Evolutionary conservation across 2,113 vertebrate genomes (phyloP), one percentile per base, ranked within the genome.

Genomic region (Sinocyclocheilus grahami): DNA sequence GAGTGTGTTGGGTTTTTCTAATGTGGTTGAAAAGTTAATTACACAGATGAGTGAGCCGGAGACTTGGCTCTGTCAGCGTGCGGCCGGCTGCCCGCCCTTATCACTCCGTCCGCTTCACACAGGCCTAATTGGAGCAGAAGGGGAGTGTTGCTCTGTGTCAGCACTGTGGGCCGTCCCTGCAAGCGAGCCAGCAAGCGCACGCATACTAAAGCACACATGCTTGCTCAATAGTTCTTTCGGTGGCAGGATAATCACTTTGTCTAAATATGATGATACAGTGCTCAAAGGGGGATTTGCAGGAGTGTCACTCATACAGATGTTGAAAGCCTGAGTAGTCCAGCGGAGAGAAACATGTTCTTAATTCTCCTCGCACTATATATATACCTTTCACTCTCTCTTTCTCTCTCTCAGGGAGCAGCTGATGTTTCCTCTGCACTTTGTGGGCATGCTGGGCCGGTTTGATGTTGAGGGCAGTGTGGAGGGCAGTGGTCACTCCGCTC

Each of bases 361-460:
- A 27, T 46, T 79, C 55, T 62, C 5, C 75, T 30, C 10, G 14
- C 7, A 14, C 11, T 6, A 16, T 14, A 7, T 67, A 48, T 12
- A 48, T 48, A 48, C n/a, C 62, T 48, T 76, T 48, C 11, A 18
- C 7, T 58, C n/a, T 22, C 10, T 20, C 9, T 55, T 4, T 74
- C 1, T 63, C 20, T 13, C 3, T 80, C 55, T 53, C 87, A 99
- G 98, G 91, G 96, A 97, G 76, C 98, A 99, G 95, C 88, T 99
- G 90, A 96, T 99, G 96, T 99, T 99, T 92, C 98, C 98, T 0
- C 94, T 99, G 51, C 97, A 98, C 91, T 99, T 99, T 89, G 91
- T 94, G 58, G 95, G 90, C 86, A 87, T 94, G 89, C 87, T 99
- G 82, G 96, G 95, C 18, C 95, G 95, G 42, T 96, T 98, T 0